phyloP scores from a whole-genome alignment of 2,113 vertebrate species.

The Tychaedon coryphoeus region DNA sequence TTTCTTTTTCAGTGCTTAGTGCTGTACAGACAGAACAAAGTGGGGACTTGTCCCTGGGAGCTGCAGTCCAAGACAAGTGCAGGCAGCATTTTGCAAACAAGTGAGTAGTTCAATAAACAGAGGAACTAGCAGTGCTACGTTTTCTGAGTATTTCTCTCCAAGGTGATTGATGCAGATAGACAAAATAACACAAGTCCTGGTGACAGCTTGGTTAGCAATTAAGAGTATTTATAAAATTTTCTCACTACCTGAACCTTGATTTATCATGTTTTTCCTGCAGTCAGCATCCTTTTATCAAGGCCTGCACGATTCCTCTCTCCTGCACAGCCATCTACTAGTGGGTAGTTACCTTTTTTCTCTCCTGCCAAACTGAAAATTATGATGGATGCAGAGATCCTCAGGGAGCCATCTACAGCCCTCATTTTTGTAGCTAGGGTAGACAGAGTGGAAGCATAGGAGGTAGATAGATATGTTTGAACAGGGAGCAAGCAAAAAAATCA shows the following conservation, averaged over 20 bases:
- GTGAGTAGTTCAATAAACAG: not conserved
- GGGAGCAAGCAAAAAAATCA: not conserved
- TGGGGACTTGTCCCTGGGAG: not conserved
- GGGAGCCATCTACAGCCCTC: not conserved
- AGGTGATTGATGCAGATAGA: not conserved
- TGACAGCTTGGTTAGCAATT: not conserved
- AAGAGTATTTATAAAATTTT: not conserved
- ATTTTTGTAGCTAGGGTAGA: not conserved
- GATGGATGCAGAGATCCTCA: not conserved
- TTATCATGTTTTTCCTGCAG: not conserved
- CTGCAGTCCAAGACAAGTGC: not conserved
- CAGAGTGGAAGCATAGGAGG: not conserved
- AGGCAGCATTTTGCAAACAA: not conserved
- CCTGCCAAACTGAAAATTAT: not conserved
- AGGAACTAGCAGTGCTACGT: rapidly evolving
- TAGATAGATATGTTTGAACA: not conserved
- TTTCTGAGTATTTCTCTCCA: not conserved
- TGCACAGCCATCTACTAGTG: not conserved
- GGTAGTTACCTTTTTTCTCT: not conserved
- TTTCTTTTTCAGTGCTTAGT: not conserved
- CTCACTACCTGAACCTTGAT: not conserved
- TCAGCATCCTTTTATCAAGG: not conserved
- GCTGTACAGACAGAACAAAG: not conserved
- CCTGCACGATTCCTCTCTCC: not conserved
- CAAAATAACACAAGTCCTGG: not conserved